Evolutionary conservation across 2,797 vertebrate species (phyloP), one percentile per base, ranked within the genome.

Genomic region (Lepus townsendii): DNA sequence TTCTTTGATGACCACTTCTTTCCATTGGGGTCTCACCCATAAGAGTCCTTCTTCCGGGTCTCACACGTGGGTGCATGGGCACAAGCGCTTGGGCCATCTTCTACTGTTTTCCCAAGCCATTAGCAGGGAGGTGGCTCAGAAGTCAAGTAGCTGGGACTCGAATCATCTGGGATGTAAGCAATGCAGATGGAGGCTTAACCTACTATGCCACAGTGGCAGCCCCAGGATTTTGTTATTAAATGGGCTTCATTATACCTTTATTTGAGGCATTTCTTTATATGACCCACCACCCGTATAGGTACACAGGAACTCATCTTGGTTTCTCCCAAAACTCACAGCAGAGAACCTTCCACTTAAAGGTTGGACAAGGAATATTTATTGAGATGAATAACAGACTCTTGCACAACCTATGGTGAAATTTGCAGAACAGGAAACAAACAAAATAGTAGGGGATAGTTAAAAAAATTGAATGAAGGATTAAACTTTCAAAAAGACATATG

Each of bases 321-420:
- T 68, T 87, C 52, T 71, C n/a, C 4, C 68, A 47, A 85, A 50
- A 30, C n/a, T 78, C 27, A 82, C 4, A 2, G 3, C 19, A 82
- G 68, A 88, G 8, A 47, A 71, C 22, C 10, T 90, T 88, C 27
- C 54, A n/a, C 24, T 83, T 86, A 62, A 62, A 77, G 57, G 17
- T 22, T 63, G 16, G 12, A 57, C 68, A 91, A 77, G 66, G 88
- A 90, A 69, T 87, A 77, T 69, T 84, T 87, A 63, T 57, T 83
- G 66, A 84, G 47, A 65, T 83, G 42, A 47, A 78, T 78, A 88
- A 14, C 1, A 66, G 30, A 76, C 1, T 65, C 32, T 83, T 75
- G 50, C 3, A 50, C 3, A 57, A 4, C 26, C 66, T 71, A 50
- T 83, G 47, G 71, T 79, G 32, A 66, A 89, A n/a, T 13, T 12